Conservation (phyloP, 2,113 vertebrate species). For the Cololabis saira region DNA sequence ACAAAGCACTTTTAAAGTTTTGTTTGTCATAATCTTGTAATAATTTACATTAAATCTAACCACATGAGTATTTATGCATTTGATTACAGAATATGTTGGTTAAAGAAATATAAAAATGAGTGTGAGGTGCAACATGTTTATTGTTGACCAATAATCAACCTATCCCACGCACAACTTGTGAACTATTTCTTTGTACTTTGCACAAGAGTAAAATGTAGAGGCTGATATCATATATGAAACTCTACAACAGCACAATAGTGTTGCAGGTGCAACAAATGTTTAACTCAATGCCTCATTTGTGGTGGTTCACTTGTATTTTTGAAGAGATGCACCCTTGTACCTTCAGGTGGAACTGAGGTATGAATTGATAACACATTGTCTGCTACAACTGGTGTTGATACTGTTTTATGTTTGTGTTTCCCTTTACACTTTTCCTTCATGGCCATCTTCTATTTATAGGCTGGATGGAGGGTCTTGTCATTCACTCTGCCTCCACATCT, state of each 20-base stretch:
- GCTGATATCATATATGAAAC: slow-evolving; percentile 50
- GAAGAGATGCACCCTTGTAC: not conserved
- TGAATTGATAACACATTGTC: slow-evolving; percentile 35
- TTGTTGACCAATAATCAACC: slow-evolving; percentile 26
- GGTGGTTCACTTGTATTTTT: slow-evolving; percentile 23
- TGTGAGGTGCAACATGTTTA: slow-evolving; percentile 14
- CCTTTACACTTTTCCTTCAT: slow-evolving; percentile 28
- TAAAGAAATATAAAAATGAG: not conserved
- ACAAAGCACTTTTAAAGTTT: slow-evolving; percentile 36
- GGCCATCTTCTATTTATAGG: slow-evolving; percentile 69
- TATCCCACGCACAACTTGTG: slow-evolving; percentile 15
- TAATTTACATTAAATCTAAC: slow-evolving; percentile 29
- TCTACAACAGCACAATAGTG: slow-evolving; percentile 16
- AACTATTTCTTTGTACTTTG: slow-evolving; percentile 52
- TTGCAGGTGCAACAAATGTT: slow-evolving; percentile 23
- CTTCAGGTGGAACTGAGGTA: not conserved
- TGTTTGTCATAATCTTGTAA: slow-evolving; percentile 28
- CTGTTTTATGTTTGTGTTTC: slow-evolving; percentile 47
- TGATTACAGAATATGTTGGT: slow-evolving; percentile 21
- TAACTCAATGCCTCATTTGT: slow-evolving; percentile 10
- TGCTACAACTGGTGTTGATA: slow-evolving; percentile 30
- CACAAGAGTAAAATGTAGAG: slow-evolving; percentile 34
- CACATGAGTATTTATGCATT: slow-evolving; percentile 31
- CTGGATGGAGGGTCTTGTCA: slow-evolving; percentile 33
- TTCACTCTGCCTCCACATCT: slow-evolving; percentile 53